Conservation (phyloP, 2,797 vertebrate genomes). For the Sitta carolinensis region DNA sequence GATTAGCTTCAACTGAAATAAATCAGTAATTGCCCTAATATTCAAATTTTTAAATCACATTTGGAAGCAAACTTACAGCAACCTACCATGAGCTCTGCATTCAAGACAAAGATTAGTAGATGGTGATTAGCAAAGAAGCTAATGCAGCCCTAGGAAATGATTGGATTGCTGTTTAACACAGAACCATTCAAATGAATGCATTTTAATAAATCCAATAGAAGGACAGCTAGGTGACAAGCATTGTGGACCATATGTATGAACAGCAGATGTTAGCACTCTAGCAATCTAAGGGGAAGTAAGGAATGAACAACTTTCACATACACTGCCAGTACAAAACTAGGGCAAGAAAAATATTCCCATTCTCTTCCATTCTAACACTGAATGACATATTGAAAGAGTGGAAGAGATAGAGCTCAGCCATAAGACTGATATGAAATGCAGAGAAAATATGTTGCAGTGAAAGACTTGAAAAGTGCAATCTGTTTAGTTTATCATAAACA, state of each 20-base stretch:
- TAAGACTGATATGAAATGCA: neutral
- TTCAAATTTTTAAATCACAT: neutral
- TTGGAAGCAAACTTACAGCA: neutral
- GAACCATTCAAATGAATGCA: neutral
- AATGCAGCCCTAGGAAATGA: neutral
- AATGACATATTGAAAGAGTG: neutral
- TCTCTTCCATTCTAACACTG: neutral
- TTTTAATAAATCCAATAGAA: neutral
- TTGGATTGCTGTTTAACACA: neutral
- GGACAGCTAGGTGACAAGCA: neutral
- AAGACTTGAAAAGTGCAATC: constrained; percentile 56
- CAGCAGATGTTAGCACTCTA: neutral
- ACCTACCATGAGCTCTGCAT: neutral
- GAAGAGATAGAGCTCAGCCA: neutral
- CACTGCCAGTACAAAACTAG: neutral
- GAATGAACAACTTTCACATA: neutral
- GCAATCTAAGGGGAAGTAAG: neutral
- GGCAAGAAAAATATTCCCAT: neutral
- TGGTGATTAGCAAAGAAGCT: neutral
- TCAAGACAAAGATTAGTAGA: neutral
- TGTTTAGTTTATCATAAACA: constrained; percentile 50
- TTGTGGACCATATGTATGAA: neutral
- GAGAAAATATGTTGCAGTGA: constrained; percentile 19
- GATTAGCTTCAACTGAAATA: constrained; percentile 14
- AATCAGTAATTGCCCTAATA: neutral